These are phyloP conservation scores for Drosophila antonietae DNA, from an alignment of 2,888 invertebrate genomes.

Conservation along the genomic window DNA sequence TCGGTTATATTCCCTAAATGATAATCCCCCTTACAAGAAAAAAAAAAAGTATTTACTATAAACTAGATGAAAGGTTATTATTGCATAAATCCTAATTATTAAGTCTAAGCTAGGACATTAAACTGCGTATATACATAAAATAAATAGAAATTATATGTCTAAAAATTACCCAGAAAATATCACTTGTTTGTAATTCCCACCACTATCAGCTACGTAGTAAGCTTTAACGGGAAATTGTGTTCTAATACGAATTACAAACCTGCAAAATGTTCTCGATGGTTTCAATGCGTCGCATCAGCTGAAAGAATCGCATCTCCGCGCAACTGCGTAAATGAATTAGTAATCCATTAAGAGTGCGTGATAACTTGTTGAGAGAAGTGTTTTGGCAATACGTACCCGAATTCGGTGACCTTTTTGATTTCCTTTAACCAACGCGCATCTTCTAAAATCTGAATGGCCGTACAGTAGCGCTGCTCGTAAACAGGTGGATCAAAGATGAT, in stretches of 20 bases:
- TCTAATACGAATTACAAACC: conserved; percentile 84
- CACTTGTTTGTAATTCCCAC: conserved; percentile 1
- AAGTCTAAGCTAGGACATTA: conserved; percentile 67
- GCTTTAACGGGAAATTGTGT: background rate
- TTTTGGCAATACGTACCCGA: conserved; percentile 38
- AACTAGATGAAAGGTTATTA: conserved; percentile 73
- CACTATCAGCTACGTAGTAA: background rate
- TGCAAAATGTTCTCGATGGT: conserved; percentile 88
- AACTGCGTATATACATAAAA: conserved; percentile 68
- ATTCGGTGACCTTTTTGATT: conserved; percentile 86
- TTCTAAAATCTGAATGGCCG: conserved; percentile 87
- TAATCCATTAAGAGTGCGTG: background rate
- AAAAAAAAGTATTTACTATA: conserved; percentile 67
- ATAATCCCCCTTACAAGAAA: conserved; percentile 42
- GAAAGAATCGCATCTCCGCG: conserved; percentile 90
- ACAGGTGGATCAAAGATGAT: conserved; percentile 91
- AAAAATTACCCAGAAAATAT: conserved; percentile 34
- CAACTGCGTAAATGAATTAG: conserved; percentile 91
- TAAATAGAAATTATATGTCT: conserved; percentile 58
- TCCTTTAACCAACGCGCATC: conserved; percentile 87
- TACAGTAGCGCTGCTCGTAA: conserved; percentile 89
- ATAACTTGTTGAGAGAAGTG: background rate
- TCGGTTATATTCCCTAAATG: conserved; percentile 33
- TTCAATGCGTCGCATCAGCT: conserved; percentile 88
- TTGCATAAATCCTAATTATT: conserved; percentile 56